Percentiles rank a stretch among this genome's conserved stretches.
phyloP scores from a whole-genome alignment of 2,888 invertebrate species.

The Chaitophorus viminalis region DNA sequence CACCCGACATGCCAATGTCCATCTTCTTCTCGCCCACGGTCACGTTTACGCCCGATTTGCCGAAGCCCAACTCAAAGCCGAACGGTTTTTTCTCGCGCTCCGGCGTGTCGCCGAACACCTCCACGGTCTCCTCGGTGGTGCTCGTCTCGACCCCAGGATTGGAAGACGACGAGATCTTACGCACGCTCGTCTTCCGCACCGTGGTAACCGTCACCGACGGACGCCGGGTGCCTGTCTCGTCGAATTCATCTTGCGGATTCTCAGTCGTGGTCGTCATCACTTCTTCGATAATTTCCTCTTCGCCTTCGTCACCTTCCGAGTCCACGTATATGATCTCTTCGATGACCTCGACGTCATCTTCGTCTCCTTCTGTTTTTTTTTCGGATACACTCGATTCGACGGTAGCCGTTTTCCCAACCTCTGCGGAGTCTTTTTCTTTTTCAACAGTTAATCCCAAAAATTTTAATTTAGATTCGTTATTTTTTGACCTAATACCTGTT shows the following conservation, averaged over 20 bases:
- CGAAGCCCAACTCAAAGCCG: conserved; percentile 12
- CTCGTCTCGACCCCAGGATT: background rate
- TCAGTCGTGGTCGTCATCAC: background rate
- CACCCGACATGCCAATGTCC: background rate
- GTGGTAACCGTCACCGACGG: background rate
- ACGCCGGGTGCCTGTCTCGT: background rate
- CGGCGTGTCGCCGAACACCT: background rate
- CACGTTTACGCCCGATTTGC: conserved; percentile 16
- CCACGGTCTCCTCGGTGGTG: background rate
- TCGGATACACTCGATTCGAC: background rate
- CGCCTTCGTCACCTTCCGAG: background rate
- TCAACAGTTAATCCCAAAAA: background rate
- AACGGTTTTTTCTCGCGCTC: background rate
- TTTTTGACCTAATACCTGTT: background rate
- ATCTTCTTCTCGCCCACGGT: conserved; percentile 27
- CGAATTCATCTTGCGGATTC: background rate
- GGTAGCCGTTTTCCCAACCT: no score
- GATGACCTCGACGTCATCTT: conserved; percentile 14
- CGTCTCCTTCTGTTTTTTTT: background rate
- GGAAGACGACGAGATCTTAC: conserved; percentile 22
- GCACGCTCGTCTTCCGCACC: background rate
- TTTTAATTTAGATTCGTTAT: background rate
- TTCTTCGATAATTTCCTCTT: conserved; percentile 35
- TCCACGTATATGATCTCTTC: conserved; percentile 28
- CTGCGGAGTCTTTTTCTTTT: background rate